These are phyloP conservation scores for Phalacrocorax brasilianus DNA, from an alignment of 2,113 vertebrate species.

Conservation along the genomic window DNA sequence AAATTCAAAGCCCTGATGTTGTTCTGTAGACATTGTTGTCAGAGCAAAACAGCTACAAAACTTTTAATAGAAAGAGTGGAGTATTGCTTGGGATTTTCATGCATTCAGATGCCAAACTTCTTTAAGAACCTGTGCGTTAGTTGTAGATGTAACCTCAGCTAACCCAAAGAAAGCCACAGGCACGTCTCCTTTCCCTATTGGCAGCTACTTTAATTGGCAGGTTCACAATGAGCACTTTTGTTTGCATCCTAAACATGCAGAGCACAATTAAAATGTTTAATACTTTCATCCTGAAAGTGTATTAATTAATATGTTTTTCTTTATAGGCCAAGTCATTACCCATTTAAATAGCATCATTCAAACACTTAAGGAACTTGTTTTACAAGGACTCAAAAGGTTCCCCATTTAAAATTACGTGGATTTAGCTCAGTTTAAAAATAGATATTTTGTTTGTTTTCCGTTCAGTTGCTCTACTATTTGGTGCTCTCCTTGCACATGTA, in stretches of 20 bases:
- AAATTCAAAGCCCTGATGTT: background rate
- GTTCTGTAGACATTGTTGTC: background rate
- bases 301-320: slow-evolving; percentile 61
- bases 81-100: slow-evolving; percentile 30
- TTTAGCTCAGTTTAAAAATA: slow-evolving; percentile 53
- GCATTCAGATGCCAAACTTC: slow-evolving; percentile 24
- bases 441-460: slow-evolving; percentile 54
- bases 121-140: slow-evolving; percentile 62
- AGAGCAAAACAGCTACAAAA: slow-evolving; percentile 3
- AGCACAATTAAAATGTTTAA: slow-evolving; percentile 49
- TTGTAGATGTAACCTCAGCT: slow-evolving; percentile 69
- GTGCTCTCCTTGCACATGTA: slow-evolving; percentile 12
- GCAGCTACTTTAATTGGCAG: slow-evolving; percentile 72
- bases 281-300: slow-evolving; percentile 69
- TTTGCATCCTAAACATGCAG: slow-evolving; percentile 69
- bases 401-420: slow-evolving; percentile 53
- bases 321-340: slow-evolving; percentile 48
- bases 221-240: slow-evolving; percentile 76
- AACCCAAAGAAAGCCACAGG: slow-evolving; percentile 63
- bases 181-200: slow-evolving; percentile 56
- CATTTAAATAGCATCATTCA: slow-evolving; percentile 70
- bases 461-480: slow-evolving; percentile 4
- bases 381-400: slow-evolving; percentile 31
- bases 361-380: slow-evolving; percentile 43
- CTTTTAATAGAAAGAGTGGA: slow-evolving; percentile 31